Percentiles rank a stretch among this genome's conserved stretches.
These are phyloP conservation scores for Hylaeus anthracinus DNA, from an alignment of 1,140 invertebrate species.

Conservation along the genomic window DNA sequence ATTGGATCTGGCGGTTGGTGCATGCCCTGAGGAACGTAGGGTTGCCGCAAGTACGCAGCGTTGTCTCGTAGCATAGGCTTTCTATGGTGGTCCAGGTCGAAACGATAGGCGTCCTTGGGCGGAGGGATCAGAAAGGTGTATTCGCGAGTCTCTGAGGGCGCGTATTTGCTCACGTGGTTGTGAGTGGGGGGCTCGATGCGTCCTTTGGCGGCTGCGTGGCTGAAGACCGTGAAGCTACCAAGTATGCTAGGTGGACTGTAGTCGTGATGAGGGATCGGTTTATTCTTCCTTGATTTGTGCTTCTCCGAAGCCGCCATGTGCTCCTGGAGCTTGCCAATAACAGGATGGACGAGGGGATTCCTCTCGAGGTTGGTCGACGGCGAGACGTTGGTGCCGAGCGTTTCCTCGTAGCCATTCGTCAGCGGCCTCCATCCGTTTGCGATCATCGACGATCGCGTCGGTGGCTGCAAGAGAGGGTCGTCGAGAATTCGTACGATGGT, in stretches of 20 bases:
- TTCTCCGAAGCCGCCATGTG: constrained; percentile 74
- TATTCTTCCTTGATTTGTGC: constrained; percentile 65
- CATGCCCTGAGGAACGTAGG: constrained; percentile 43
- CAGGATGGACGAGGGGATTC: constrained; percentile 69
- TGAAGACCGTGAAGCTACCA: constrained; percentile 78
- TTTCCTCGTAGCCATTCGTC: constrained; percentile 69
- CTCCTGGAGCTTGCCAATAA: constrained; percentile 73
- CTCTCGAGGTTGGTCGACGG: constrained; percentile 66
- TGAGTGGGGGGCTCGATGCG: constrained; percentile 57
- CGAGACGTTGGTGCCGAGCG: constrained; percentile 68
- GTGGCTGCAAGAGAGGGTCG: constrained; percentile 49
- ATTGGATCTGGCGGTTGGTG: constrained; percentile 63
- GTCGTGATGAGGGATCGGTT: constrained; percentile 64
- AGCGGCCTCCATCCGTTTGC: constrained; percentile 77
- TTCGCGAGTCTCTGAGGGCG: constrained; percentile 70
- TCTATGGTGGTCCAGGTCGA: constrained; percentile 71
- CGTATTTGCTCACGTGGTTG: constrained; percentile 56
- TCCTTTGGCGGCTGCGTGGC: constrained; percentile 75
- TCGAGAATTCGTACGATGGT: background rate
- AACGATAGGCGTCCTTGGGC: constrained; percentile 71
- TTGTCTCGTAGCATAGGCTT: constrained; percentile 68
- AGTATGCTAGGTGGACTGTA: constrained; percentile 78
- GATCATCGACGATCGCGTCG: constrained; percentile 71
- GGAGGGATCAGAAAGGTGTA: constrained; percentile 77
- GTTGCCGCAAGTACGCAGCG: constrained; percentile 60